A percentile compares a stretch with the other conserved stretches of the same genome.
Evolutionary conservation across 2,797 vertebrate species (phyloP).

Genomic region (Ceyx erithaca): DNA sequence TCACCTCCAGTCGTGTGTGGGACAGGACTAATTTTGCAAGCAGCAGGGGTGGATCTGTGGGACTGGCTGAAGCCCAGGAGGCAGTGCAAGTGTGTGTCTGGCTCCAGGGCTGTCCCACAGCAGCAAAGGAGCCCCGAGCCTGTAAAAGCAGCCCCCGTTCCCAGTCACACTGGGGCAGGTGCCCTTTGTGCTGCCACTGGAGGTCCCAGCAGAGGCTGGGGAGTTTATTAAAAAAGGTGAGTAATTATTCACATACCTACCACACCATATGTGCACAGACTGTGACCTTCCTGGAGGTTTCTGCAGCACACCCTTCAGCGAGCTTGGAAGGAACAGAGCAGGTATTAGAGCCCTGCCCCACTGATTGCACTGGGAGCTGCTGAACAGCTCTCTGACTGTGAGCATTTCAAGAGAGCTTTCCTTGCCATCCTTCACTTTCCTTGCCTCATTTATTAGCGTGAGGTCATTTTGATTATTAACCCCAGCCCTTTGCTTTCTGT

Average conservation of each 20-base stretch:
- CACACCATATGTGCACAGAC: neutral
- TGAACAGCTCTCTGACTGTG: slow-evolving; percentile 36
- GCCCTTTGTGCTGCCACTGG: neutral
- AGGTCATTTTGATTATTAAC: slow-evolving; percentile 61
- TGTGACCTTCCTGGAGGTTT: slow-evolving; percentile 36
- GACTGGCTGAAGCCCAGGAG: neutral
- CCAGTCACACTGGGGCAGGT: neutral
- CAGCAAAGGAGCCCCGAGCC: neutral
- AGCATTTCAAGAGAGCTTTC: slow-evolving; percentile 31
- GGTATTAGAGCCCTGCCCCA: neutral
- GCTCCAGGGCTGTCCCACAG: neutral
- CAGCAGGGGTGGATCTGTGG: slow-evolving; percentile 10
- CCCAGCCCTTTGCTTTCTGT: slow-evolving; percentile 14
- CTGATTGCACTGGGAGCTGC: neutral
- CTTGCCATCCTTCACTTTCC: neutral
- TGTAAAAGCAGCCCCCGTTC: slow-evolving; percentile 2
- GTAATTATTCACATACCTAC: slow-evolving; percentile 43
- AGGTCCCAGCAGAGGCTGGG: neutral
- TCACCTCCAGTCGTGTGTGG: neutral
- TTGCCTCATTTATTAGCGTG: slow-evolving; percentile 44
- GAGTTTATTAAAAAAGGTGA: slow-evolving; percentile 64
- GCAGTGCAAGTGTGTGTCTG: neutral
- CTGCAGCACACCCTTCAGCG: slow-evolving; percentile 15
- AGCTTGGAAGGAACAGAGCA: neutral
- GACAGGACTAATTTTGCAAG: slow-evolving; percentile 13